These are phyloP conservation scores for Psix sp. DNA, from an alignment of 1,140 invertebrate species.

Conservation along the genomic window DNA sequence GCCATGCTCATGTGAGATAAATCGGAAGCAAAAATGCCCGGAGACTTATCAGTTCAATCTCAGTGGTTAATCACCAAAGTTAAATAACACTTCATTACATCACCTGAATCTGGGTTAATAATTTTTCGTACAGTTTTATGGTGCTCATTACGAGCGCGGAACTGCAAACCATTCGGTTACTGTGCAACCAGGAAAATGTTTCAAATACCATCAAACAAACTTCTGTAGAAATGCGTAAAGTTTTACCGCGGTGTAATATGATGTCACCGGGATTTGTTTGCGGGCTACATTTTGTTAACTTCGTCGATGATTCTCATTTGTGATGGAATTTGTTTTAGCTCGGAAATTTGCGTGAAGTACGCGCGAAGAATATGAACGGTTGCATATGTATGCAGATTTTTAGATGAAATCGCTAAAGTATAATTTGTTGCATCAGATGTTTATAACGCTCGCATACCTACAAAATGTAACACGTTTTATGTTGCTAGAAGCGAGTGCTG, in stretches of 20 bases:
- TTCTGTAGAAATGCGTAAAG: slow-evolving; percentile 34
- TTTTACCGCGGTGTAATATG: slow-evolving; percentile 15
- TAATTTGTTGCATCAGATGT: slow-evolving; percentile 42
- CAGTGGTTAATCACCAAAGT: slow-evolving; percentile 54
- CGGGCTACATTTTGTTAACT: slow-evolving; percentile 1
- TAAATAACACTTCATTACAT: slow-evolving; percentile 58
- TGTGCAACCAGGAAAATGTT: slow-evolving; percentile 17
- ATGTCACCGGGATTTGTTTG: slow-evolving; percentile 12
- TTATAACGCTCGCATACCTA: slow-evolving; percentile 51
- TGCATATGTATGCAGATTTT: slow-evolving; percentile 15
- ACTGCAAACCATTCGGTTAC: slow-evolving; percentile 28
- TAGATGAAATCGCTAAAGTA: slow-evolving; percentile 23
- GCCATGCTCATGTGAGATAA: slow-evolving; percentile 46
- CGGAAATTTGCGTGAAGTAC: background rate
- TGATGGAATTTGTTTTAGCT: slow-evolving; percentile 1
- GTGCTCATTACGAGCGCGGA: slow-evolving; percentile 29
- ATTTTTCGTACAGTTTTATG: slow-evolving; percentile 49
- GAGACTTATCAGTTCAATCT: slow-evolving; percentile 55
- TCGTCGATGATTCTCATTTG: slow-evolving; percentile 2
- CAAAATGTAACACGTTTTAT: slow-evolving; percentile 42
- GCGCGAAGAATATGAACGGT: background rate
- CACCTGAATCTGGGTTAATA: slow-evolving; percentile 45
- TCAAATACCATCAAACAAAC: slow-evolving; percentile 38
- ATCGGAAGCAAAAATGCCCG: slow-evolving; percentile 53
- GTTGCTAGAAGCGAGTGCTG: slow-evolving; percentile 24